Percentiles rank a stretch among this genome's conserved stretches.
Evolutionary conservation across 2,888 invertebrate genomes (phyloP).

Genomic region (Chrysodeixis includens): DNA sequence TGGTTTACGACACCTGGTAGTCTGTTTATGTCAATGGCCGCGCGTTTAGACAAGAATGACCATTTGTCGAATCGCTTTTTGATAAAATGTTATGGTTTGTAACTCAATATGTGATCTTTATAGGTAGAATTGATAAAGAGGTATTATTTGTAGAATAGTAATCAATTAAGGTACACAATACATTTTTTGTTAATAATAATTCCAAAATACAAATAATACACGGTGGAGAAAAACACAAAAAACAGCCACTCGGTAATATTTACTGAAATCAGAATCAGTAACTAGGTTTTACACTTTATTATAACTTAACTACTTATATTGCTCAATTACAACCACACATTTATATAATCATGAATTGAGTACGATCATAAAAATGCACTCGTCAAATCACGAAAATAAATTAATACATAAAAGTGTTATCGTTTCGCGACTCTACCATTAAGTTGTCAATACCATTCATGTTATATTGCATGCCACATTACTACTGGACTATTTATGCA

Average conservation of each 20-base stretch:
- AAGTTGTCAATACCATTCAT: conserved; percentile 6
- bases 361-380: not conserved
- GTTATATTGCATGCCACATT: conserved; percentile 18
- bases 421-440: not conserved
- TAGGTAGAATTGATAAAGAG: not conserved
- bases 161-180: too few species aligned
- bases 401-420: not conserved
- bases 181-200: too few species aligned
- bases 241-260: not conserved
- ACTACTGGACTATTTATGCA: conserved; percentile 16
- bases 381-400: not conserved
- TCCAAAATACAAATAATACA: too few species aligned
- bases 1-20: conserved; percentile 27
- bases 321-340: too few species aligned
- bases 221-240: too few species aligned
- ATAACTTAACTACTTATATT: too few species aligned
- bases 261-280: too few species aligned
- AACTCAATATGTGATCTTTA: not conserved
- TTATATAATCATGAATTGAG: not conserved
- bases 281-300: too few species aligned
- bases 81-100: not conserved
- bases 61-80: conserved; percentile 17
- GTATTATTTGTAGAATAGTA: too few species aligned
- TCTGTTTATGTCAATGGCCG: conserved; percentile 28
- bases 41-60: conserved; percentile 1